These are phyloP conservation scores for Montipora sp. DNA, from an alignment of 64 coral and sea anemone genomes.

Conservation along the genomic window DNA sequence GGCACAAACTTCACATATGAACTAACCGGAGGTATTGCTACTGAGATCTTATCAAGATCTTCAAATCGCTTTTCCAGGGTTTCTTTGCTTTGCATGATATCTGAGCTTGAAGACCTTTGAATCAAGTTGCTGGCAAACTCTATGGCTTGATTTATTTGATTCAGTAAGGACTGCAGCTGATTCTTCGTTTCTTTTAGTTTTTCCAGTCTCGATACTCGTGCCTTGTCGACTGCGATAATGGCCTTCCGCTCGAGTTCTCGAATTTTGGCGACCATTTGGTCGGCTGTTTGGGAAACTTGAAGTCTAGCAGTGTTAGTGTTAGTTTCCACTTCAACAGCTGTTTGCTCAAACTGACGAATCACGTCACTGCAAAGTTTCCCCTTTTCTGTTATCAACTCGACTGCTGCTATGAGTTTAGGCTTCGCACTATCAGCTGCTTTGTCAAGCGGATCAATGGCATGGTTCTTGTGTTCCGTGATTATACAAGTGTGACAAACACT, in stretches of 20 bases:
- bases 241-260: neutral
- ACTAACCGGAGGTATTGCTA: neutral
- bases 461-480: constrained; percentile 3
- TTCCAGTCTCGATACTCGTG: neutral
- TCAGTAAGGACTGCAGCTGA: neutral
- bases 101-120: neutral
- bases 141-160: neutral
- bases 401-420: neutral
- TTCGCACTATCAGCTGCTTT: neutral
- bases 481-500: constrained; percentile 29
- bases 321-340: neutral
- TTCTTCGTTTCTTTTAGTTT: neutral
- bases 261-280: neutral
- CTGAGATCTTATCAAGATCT: neutral
- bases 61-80: neutral
- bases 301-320: neutral
- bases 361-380: neutral
- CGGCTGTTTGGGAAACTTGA: neutral
- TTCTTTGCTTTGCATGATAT: neutral
- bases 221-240: neutral
- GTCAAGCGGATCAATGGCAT: neutral
- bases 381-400: neutral
- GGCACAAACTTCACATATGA: neutral
- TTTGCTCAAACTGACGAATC: neutral
- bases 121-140: neutral